Base-by-base conservation (phyloP, 1,140 invertebrate species). In the Calephelis virginiensis region DNA sequence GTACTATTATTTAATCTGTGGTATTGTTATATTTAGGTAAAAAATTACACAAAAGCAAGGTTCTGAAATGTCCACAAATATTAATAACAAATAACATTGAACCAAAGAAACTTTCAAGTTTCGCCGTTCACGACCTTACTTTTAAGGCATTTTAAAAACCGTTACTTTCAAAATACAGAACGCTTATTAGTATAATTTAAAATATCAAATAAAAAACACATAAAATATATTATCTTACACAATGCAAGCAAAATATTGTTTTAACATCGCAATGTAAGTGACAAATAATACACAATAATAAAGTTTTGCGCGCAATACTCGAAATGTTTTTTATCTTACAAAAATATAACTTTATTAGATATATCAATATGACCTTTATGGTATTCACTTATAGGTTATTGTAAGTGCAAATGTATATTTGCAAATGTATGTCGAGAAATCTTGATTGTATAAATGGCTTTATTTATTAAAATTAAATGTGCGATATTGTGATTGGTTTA, bases 391-490 rank as follows among this genome's bases (percentile, higher is more conserved):
- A 45, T 45, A 43, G 14, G 13, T 40, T 61, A 43, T 10, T 7
- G 8, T n/a, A 17, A 5, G 48, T 47, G 43, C 11, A n/a, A 38
- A 5, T 68, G 64, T 53, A 17, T 64, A 50, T 61, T 62, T 66
- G 38, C 40, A 63, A 53, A 63, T 64, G 48, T 47, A 67, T 47
- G 60, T 60, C 70, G 71, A 70, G 76, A 74, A 76, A 76, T 79
- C 76, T 78, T 77, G 78, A 80, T 84, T 77, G 77, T 74, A 64
- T 72, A 77, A 81, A 84, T 82, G 77, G 77, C 77, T 84, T 81
- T 82, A 84, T 84, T 84, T 84, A 82, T 84, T 84, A 78, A 81
- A 81, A 81, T 82, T 82, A 78, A 78, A 78, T 72, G 75, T 67
- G 70, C 69, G 64, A 75, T 64, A 64, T 75, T 64, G 70, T 64